phyloP scores from a whole-genome alignment of 2,113 vertebrate species.

The Aspiorhynchus laticeps region DNA sequence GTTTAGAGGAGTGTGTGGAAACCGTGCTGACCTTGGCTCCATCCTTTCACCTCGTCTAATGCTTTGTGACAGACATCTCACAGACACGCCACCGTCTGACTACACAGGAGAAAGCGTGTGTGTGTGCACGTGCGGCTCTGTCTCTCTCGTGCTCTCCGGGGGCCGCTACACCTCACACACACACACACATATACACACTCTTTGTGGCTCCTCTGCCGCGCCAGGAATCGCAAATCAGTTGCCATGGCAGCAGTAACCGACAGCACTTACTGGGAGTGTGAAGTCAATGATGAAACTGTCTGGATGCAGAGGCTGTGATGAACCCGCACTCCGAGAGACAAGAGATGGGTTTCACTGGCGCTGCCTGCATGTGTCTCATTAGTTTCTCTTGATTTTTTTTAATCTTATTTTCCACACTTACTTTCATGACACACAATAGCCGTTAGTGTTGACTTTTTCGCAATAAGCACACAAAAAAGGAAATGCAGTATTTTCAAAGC shows the following conservation, averaged over 20 bases:
- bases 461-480: not conserved
- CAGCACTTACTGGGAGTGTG: conserved; percentile 73
- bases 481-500: not conserved
- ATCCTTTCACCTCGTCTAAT: conserved; percentile 63
- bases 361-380: conserved; percentile 13
- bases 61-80: conserved; percentile 70
- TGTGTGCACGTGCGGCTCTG: not conserved
- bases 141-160: conserved; percentile 42
- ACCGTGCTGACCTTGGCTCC: conserved; percentile 66
- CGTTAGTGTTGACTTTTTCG: not conserved
- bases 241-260: conserved; percentile 79
- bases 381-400: conserved; percentile 13
- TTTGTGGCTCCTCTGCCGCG: conserved; percentile 37
- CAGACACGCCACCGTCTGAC: conserved; percentile 56
- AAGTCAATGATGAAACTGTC: conserved; percentile 71
- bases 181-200: conserved; percentile 39
- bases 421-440: conserved; percentile 33
- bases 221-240: conserved; percentile 72
- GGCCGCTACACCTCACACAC: conserved; percentile 50
- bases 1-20: conserved; percentile 49
- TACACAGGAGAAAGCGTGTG: conserved; percentile 45
- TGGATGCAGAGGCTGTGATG: conserved; percentile 53
- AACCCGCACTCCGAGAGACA: conserved; percentile 48
- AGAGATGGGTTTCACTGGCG: conserved; percentile 1
- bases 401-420: conserved; percentile 35